These are phyloP conservation scores for Chlorodrepanis virens DNA, from an alignment of 2,113 vertebrate species.

Conservation along the genomic window DNA sequence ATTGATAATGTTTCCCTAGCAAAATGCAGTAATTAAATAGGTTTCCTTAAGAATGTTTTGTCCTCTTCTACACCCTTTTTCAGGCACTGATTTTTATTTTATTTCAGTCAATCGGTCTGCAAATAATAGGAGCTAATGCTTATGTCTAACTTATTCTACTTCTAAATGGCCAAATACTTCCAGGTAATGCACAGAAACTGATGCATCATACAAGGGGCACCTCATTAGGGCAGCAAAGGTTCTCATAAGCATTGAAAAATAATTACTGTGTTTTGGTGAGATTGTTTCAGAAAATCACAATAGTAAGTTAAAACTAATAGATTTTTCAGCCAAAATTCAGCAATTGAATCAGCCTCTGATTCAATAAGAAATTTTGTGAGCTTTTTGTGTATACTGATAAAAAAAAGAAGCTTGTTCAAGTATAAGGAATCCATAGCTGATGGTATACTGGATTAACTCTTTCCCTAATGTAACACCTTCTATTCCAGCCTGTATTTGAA, in stretches of 20 bases:
- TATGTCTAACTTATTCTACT: not conserved
- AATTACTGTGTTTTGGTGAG: not conserved
- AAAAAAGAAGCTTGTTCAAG: not conserved
- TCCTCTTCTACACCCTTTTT: not conserved
- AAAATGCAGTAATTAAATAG: not conserved
- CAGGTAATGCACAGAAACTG: not conserved
- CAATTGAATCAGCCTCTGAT: not conserved
- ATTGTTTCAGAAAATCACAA: not conserved
- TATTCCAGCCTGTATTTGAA: not conserved
- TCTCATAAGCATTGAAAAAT: not conserved
- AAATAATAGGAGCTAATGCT: not conserved
- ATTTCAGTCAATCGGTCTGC: not conserved
- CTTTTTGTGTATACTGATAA: not conserved
- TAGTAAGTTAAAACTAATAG: not conserved
- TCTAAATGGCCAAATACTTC: not conserved
- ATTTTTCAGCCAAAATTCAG: not conserved
- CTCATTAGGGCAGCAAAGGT: not conserved
- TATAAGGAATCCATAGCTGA: not conserved
- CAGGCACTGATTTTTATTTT: not conserved
- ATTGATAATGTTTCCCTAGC: not conserved
- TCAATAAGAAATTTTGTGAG: not conserved
- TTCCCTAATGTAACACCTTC: not conserved
- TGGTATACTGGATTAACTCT: not conserved
- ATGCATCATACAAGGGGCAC: not conserved
- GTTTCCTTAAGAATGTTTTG: not conserved